Base-by-base conservation (phyloP, 1,140 invertebrate species). In the Hydropsyche tenuis region DNA sequence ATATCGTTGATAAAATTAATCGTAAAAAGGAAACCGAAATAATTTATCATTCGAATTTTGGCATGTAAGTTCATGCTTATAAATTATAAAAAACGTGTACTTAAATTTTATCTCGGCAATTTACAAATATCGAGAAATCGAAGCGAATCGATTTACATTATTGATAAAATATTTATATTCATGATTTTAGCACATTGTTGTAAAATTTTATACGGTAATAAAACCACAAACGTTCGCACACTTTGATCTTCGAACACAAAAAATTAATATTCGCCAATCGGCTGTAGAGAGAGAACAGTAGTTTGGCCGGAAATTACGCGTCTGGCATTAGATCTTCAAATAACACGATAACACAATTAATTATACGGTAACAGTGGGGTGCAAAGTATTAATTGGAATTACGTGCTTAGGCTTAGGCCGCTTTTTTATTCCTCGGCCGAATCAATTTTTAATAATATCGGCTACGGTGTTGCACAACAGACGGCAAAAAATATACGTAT, bases 301-400 rank as follows among this genome's bases (percentile, higher is more conserved):
- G 63, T 65, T 65, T 65, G 63, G 30, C 63, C 63, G 63, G 63
- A 65, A 65, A 65, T 65, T 65, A 65, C 37, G 42, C 63, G 42
- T 65, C 63, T 16, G 30, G 30, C 30, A 65, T 65, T 42, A 65
- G 42, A 43, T 43, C 63, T n/a, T 42, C 63, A 65, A 65, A 65
- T 51, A 30, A 68, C 65, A 51, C 37, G 22, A 48, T 68, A 68
- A 68, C 37, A 68, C 65, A 68, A 68, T 68, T 68, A 68, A 68
- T 68, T 68, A 68, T 30, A 48, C 12, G 25, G 18, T 48, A 68
- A 68, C 65, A 68, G 65, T 51, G 65, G 65, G 65, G 65, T 51
- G 65, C 65, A 51, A 51, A 51, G 43, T 68, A 43, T 48, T 68
- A 68, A 68, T 68, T 68, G 65, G 45, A 68, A 48, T 68, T 51